Conservation (phyloP, 2,888 invertebrate genomes). For the Keiferia lycopersicella region DNA sequence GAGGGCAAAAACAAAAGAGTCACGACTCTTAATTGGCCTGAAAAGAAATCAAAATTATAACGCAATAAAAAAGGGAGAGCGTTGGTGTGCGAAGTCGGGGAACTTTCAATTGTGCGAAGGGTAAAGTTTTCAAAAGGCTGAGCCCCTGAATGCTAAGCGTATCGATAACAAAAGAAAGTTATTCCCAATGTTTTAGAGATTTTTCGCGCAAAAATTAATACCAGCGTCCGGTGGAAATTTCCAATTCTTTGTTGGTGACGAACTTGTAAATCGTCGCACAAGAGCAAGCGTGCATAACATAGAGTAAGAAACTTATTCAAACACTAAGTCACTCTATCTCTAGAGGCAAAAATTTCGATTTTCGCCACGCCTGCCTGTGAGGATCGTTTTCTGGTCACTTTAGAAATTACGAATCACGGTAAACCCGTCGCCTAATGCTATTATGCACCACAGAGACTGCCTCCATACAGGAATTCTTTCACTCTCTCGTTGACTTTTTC, state of each 20-base stretch:
- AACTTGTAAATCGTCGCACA: background rate
- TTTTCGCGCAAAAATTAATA: constrained; percentile 48
- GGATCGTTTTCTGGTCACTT: too few relatives aligned
- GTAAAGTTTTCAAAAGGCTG: constrained; percentile 22
- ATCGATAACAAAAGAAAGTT: constrained; percentile 26
- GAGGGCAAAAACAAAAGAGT: constrained; percentile 11
- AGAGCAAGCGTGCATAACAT: background rate
- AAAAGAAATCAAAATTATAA: constrained; percentile 2
- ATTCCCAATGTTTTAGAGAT: constrained; percentile 33
- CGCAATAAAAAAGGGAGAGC: constrained; percentile 9
- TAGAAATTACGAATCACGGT: too few relatives aligned
- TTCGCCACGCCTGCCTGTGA: too few relatives aligned
- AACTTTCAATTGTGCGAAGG: constrained; percentile 20
- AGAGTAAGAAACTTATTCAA: background rate
- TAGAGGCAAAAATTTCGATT: too few relatives aligned
- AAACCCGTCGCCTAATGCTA: too few relatives aligned
- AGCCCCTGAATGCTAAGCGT: constrained; percentile 23
- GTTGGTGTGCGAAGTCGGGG: background rate
- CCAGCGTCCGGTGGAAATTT: constrained; percentile 45
- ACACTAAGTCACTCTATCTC: background rate
- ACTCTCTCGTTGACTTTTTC: too few relatives aligned
- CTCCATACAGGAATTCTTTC: too few relatives aligned
- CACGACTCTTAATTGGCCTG: constrained; percentile 1
- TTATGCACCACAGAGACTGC: too few relatives aligned
- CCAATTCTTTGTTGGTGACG: constrained; percentile 35